phyloP scores from a whole-genome alignment of 2,113 vertebrate genomes.

The Bubo blakistoni region DNA sequence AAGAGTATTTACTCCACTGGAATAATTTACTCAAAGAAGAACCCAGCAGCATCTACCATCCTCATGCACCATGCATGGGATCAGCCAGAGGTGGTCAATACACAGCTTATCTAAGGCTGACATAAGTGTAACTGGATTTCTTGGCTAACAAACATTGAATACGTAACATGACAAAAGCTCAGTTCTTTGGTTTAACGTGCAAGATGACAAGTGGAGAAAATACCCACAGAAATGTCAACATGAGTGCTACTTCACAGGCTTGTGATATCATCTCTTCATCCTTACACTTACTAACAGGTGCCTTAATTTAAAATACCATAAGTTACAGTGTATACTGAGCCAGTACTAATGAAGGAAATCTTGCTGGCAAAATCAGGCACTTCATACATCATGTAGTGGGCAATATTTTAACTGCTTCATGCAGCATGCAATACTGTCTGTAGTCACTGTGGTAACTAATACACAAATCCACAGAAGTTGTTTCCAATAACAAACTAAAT shows the following conservation, averaged over 20 bases:
- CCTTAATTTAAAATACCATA: slow-evolving; percentile 6
- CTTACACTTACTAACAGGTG: slow-evolving; percentile 39
- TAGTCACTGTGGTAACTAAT: slow-evolving; percentile 23
- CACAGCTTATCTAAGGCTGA: background rate
- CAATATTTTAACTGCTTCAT: background rate
- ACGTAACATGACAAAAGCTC: background rate
- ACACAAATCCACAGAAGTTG: background rate
- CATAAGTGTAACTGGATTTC: background rate
- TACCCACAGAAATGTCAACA: slow-evolving; percentile 5
- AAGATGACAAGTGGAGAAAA: slow-evolving; percentile 18
- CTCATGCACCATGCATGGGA: background rate
- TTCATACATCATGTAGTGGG: background rate
- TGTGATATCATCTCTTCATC: slow-evolving; percentile 29
- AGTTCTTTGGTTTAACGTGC: background rate
- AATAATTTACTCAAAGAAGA: background rate
- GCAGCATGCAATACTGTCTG: background rate
- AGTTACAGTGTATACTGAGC: background rate
- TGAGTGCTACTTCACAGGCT: slow-evolving; percentile 18
- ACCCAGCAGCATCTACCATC: background rate
- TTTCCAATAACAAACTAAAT: slow-evolving; percentile 50
- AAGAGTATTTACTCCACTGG: background rate
- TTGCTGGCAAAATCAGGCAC: slow-evolving; percentile 7
- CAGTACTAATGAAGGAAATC: slow-evolving; percentile 35
- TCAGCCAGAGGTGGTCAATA: background rate
- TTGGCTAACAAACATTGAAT: background rate